Conservation (phyloP, 2,797 vertebrate species). For the Limnodromus scolopaceus region DNA sequence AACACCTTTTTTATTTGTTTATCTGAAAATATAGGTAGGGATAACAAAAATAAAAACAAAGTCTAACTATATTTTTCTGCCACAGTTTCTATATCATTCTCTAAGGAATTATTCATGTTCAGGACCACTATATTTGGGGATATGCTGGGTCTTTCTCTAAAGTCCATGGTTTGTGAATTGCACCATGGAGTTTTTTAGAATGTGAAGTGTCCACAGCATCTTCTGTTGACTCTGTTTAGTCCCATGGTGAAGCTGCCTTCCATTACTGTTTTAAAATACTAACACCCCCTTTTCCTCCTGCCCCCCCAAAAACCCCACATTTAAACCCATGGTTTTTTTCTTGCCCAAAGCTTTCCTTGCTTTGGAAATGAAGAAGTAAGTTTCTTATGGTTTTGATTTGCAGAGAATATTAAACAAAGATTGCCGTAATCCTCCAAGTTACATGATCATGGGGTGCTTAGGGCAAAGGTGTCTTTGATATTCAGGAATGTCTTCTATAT, state of each 20-base stretch:
- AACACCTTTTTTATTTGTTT: neutral
- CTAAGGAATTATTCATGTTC: neutral
- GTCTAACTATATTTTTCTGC: neutral
- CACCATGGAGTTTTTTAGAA: neutral
- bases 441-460: accelerated
- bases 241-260: neutral
- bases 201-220: neutral
- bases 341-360: neutral
- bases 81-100: neutral
- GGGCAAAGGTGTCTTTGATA: neutral
- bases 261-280: neutral
- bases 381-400: neutral
- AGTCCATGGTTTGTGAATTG: neutral
- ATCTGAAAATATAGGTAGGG: neutral
- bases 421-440: neutral
- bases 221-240: neutral
- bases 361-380: neutral
- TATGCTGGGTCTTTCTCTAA: neutral
- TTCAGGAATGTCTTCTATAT: neutral
- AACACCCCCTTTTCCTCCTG: no score
- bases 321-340: neutral
- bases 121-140: neutral
- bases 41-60: neutral
- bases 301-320: neutral
- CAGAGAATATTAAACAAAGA: neutral